Base-by-base conservation (phyloP, 2,113 vertebrate species). In the Cranoglanis bouderius region DNA sequence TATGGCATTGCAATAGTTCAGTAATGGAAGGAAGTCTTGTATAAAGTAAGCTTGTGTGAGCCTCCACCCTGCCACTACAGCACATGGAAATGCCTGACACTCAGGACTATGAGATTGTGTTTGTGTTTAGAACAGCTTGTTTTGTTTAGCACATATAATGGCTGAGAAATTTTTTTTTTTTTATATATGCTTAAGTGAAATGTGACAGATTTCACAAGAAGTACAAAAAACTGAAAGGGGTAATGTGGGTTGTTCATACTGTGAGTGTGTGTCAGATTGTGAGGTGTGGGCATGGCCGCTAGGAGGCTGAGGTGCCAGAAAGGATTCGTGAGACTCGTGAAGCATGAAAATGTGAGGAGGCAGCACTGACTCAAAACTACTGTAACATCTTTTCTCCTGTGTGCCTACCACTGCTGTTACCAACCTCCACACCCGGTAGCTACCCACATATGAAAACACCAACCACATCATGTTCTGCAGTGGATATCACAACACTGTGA, bases 331-430 rank as follows among this genome's bases (percentile, higher is more conserved):
- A 61, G 83, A 91, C 91, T 95, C 78, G 87, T 93, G 91, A 94
- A 94, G 93, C 93, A 87, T 94, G 89, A 92, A 89, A 93, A 85
- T 91, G 91, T 90, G 89, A 92, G 90, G 89, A 61, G 88, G 51
- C 85, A 85, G 87, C 92, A 91, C 87, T 93, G 89, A 89, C 90
- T 90, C 90, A 90, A 77, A 88, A 86, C 85, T 89, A 86, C 74
- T 88, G 82, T 87, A 59, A 67, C 51, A 81, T 82, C 82, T 70
- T 81, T 90, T 72, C 38, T 85, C 82, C 72, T 57, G 86, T 87
- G 65, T 81, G 63, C 70, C 82, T 43, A 74, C 77, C 6, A 53
- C 80, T 67, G 67, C 78, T 78, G 61, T 87, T 67, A 35, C 88
- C 82, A 55, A 70, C 57, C 86, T 85, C 75, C 19, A n/a, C 40